A percentile compares a stretch with the other conserved stretches of the same genome.
These are phyloP conservation scores for Vultur gryphus DNA, from an alignment of 2,797 vertebrate genomes.

Conservation along the genomic window DNA sequence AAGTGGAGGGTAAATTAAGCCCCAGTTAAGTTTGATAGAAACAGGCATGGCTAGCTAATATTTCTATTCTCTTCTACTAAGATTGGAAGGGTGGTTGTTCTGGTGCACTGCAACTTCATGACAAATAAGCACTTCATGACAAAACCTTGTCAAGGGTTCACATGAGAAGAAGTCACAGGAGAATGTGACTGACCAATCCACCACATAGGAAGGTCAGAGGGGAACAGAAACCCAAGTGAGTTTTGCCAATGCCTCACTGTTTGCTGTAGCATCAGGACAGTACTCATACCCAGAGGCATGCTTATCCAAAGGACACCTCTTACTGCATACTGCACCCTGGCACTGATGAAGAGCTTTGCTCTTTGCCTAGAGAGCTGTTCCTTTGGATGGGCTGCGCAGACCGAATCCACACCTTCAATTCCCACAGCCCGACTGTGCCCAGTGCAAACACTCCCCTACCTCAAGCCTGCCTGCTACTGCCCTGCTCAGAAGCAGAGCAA, in stretches of 20 bases:
- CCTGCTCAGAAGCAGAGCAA: background rate
- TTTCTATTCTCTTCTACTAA: background rate
- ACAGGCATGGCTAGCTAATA: background rate
- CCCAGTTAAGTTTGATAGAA: background rate
- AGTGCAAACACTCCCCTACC: background rate
- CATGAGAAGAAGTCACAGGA: background rate
- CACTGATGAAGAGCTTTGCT: background rate
- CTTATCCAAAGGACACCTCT: background rate
- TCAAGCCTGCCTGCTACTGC: background rate
- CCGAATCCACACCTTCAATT: background rate
- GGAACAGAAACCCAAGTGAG: background rate
- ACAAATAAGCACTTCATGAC: background rate
- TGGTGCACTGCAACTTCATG: background rate
- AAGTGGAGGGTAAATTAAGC: background rate
- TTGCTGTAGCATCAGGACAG: background rate
- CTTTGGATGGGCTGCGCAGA: background rate
- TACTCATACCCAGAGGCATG: accelerated
- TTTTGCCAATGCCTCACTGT: background rate
- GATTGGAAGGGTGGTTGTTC: background rate
- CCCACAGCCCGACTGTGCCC: background rate
- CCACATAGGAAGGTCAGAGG: background rate
- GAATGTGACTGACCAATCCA: background rate
- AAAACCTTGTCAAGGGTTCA: background rate
- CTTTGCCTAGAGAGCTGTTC: background rate
- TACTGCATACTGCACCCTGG: background rate